A percentile compares a stretch with the other conserved stretches of the same genome.
Conservation (phyloP, 2,113 vertebrate genomes). For the Grammomys dolichurus region DNA sequence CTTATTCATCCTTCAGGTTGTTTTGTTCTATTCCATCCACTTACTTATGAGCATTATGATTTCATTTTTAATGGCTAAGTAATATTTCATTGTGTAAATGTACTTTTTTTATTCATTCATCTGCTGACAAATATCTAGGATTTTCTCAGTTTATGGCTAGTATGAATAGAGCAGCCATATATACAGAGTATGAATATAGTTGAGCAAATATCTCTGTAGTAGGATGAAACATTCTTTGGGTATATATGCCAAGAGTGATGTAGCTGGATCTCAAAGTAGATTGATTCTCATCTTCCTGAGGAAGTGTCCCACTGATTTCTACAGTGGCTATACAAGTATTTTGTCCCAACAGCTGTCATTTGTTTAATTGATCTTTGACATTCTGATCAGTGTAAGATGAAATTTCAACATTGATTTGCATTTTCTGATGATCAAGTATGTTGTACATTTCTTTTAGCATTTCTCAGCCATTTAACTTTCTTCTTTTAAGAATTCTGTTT, state of each 20-base stretch:
- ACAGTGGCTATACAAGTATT: background rate
- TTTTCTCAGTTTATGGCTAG: background rate
- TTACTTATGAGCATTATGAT: background rate
- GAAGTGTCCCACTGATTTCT: background rate
- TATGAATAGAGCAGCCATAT: background rate
- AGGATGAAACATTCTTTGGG: background rate
- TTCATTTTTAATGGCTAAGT: background rate
- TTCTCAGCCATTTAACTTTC: background rate
- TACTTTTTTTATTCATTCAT: background rate
- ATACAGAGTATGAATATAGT: background rate
- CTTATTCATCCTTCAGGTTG: background rate
- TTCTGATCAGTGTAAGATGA: too few species aligned
- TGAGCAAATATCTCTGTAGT: background rate
- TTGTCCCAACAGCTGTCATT: background rate
- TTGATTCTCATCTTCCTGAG: background rate
- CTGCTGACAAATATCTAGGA: background rate
- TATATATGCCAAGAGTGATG: background rate
- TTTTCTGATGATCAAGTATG: background rate
- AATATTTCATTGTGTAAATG: background rate
- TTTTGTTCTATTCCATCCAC: background rate
- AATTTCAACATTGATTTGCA: background rate
- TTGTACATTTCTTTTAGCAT: background rate
- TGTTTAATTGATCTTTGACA: too few species aligned
- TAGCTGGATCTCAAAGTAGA: background rate
- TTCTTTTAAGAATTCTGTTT: background rate